These are phyloP conservation scores for Malaclemys terrapin DNA, from an alignment of 2,113 vertebrate genomes.

Conservation along the genomic window DNA sequence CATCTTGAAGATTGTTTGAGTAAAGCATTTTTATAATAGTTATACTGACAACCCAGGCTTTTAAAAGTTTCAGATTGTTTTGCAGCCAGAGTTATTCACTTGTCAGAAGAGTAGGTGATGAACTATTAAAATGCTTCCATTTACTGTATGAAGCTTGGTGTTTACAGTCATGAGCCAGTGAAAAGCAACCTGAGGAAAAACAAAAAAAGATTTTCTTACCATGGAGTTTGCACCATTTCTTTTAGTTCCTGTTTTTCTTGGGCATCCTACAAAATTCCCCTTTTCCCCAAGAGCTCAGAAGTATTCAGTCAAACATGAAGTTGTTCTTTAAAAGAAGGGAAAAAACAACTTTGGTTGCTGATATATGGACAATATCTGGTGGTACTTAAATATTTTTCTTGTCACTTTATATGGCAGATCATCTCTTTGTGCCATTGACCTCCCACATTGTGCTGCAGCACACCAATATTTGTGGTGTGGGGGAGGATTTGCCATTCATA, in stretches of 20 bases:
- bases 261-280: neutral
- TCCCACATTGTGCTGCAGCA: neutral
- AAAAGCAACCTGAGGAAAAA: neutral
- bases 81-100: slow-evolving; percentile 11
- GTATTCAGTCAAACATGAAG: neutral
- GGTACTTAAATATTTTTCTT: neutral
- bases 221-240: neutral
- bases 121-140: neutral
- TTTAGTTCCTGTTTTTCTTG: neutral
- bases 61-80: slow-evolving; percentile 22
- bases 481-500: neutral
- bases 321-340: neutral
- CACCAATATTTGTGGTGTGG: neutral
- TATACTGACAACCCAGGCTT: neutral
- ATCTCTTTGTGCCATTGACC: neutral
- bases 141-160: slow-evolving; percentile 3
- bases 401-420: neutral
- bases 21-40: neutral
- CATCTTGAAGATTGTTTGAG: neutral
- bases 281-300: neutral
- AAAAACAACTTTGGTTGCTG: neutral
- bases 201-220: neutral
- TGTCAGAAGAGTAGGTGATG: slow-evolving; percentile 11
- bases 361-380: neutral
- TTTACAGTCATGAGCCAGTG: neutral